A percentile compares a stretch with the other conserved stretches of the same genome.
phyloP scores from a whole-genome alignment of 1,140 invertebrate species.

The Bilobella aurantiaca region DNA sequence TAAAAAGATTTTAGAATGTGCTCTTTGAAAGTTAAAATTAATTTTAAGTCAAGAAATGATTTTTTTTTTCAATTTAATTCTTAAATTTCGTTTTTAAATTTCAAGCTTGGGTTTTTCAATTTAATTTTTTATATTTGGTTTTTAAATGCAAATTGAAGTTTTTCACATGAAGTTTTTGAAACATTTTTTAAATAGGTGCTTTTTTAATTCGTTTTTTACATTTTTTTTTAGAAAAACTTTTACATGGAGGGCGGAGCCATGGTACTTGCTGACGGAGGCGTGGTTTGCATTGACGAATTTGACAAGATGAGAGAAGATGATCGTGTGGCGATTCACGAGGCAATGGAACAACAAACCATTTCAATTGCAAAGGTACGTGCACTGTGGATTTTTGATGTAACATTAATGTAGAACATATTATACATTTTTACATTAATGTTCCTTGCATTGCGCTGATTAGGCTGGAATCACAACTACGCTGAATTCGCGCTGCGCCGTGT shows the following conservation, averaged over 20 bases:
- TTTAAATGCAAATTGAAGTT: background rate
- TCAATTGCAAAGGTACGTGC: conserved; percentile 85
- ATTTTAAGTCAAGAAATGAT: no score
- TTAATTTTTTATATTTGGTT: no score
- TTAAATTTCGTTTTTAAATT: no score
- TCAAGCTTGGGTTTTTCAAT: no score
- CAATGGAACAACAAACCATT: conserved; percentile 99
- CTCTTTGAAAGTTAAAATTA: no score
- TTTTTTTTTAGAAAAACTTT: conserved; percentile 71
- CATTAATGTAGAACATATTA: background rate
- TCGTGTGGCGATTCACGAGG: conserved; percentile 97
- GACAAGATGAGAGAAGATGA: conserved; percentile 99
- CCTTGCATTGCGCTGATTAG: conserved; percentile 40
- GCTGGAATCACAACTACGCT: conserved; percentile 97
- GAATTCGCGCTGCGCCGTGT: conserved; percentile 93
- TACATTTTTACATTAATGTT: background rate
- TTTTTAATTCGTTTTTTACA: conserved; percentile 16
- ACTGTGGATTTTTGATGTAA: no score
- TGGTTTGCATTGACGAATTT: conserved; percentile 99
- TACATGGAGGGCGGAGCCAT: conserved; percentile 99
- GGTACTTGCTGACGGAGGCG: conserved; percentile 97
- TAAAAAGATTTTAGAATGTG: no score
- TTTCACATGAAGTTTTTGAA: background rate
- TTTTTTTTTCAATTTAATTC: no score
- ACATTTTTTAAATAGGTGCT: conserved; percentile 16